Evolutionary conservation across 2,888 invertebrate genomes (phyloP).

Genomic region (Yponomeuta cagnagella): DNA sequence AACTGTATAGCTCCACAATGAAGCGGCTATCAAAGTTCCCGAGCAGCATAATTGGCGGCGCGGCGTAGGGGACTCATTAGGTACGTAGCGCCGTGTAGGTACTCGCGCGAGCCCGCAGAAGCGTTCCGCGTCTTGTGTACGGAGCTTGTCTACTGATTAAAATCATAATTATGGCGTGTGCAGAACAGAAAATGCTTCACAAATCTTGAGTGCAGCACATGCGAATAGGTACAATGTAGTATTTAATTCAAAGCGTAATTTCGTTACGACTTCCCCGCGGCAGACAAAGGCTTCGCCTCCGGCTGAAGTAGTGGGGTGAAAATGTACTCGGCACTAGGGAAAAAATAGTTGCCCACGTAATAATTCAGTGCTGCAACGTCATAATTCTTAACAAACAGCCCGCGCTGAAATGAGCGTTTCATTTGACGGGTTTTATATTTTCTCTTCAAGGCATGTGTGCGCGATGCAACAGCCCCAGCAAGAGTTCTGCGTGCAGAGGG

Average conservation of each 20-base stretch:
- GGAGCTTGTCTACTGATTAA: neutral
- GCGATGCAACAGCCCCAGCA: neutral
- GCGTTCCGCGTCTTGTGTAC: neutral
- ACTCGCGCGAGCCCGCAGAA: neutral
- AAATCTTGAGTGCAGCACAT: slow-evolving; percentile 3
- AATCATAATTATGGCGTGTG: slow-evolving; percentile 1
- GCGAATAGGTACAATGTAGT: neutral
- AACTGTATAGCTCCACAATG: neutral
- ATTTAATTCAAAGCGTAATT: slow-evolving; percentile 3
- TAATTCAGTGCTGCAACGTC: slow-evolving; percentile 16
- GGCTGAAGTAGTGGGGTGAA: neutral
- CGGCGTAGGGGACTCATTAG: neutral
- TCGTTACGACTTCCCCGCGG: neutral
- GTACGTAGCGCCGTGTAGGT: neutral
- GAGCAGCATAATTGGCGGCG: neutral
- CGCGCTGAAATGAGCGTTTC: slow-evolving; percentile 21
- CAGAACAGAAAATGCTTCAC: slow-evolving; percentile 1
- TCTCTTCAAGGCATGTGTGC: neutral
- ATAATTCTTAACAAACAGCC: slow-evolving; percentile 25
- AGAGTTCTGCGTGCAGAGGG: neutral
- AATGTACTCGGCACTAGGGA: neutral
- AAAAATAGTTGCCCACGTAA: neutral
- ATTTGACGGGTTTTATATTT: slow-evolving; percentile 1
- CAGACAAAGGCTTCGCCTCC: neutral
- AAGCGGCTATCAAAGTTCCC: neutral